Evolutionary conservation across 1,140 invertebrate genomes (phyloP), one percentile per base, ranked within the genome.

Genomic region (Procambarus clarkii): DNA sequence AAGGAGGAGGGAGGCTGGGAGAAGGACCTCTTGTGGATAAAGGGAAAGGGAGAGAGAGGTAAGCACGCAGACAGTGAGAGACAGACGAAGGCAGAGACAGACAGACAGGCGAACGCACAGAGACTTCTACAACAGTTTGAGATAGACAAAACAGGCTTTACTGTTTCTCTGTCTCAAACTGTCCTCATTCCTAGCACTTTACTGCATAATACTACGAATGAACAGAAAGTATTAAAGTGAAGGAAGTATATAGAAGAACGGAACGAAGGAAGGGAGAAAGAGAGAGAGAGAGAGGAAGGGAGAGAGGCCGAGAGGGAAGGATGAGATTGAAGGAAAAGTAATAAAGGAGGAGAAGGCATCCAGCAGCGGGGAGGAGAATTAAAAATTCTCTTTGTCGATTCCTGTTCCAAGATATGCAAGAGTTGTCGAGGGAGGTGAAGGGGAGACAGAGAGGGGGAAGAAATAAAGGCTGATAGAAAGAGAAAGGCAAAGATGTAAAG

Each of bases 371-470:
- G 54, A 58, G 54, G 13, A 58, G 13, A 7, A 58, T 58, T 58
- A 58, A 58, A 13, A 58, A 58, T 58, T 58, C 54, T 58, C 54
- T 58, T 58, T 58, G 54, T 58, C 13, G 13, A 58, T 58, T 58
- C 54, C 2, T 58, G 54, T 58, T 58, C 13, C 13, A 13, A 58
- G 54, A 58, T 58, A 58, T 58, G 7, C 13, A 1, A 9, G 13
- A 7, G 54, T 8, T 58, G 54, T 9, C 2, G 54, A 48, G 80
- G 60, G 58, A 64, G 80, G 24, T 11, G 34, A 34, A 34, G 34
- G 85, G 78, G 48, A 54, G 84, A 86, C 24, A 24, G 21, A 78
- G 81, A 83, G 54, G 69, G 69, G 34, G 34, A 34, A 34, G 34
- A 34, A 34, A 34, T 34, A 34, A 34, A 34, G 1, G 34, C 34